Conservation (phyloP, 2,888 invertebrate genomes). For the Acronicta psi region DNA sequence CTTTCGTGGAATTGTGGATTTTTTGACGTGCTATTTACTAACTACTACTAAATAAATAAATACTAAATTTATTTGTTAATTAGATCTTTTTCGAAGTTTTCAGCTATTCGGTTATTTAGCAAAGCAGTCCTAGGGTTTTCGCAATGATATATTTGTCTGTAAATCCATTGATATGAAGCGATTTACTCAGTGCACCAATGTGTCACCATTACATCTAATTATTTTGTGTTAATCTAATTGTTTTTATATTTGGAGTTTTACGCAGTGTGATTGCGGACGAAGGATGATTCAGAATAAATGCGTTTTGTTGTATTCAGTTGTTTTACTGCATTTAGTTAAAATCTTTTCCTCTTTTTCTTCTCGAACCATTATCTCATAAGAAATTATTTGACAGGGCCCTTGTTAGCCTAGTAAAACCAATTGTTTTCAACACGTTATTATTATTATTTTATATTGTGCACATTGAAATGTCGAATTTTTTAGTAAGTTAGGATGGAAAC, state of each 20-base stretch:
- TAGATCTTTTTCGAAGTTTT: too few relatives aligned
- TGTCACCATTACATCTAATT: constrained; percentile 22
- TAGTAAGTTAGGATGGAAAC: not conserved
- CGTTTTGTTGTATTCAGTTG: constrained; percentile 54
- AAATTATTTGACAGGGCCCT: too few relatives aligned
- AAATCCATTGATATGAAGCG: not conserved
- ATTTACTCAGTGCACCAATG: constrained; percentile 14
- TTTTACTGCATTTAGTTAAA: constrained; percentile 15
- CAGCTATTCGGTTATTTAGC: not conserved
- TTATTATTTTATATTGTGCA: not conserved
- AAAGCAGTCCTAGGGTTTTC: not conserved
- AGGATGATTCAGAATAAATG: constrained; percentile 59
- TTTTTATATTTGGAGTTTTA: constrained; percentile 56
- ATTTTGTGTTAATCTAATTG: constrained; percentile 37
- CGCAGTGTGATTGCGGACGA: constrained; percentile 49
- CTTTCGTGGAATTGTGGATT: too few relatives aligned
- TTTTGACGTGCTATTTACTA: too few relatives aligned
- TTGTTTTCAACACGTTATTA: too few relatives aligned
- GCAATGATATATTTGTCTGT: not conserved
- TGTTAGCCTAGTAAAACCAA: too few relatives aligned
- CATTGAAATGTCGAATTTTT: not conserved
- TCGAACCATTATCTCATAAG: too few relatives aligned
- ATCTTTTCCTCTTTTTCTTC: too few relatives aligned
- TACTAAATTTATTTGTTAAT: too few relatives aligned
- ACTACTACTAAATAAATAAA: too few relatives aligned